Evolutionary conservation across 2,797 vertebrate species (phyloP).

Genomic region (Peromyscus attwateri): DNA sequence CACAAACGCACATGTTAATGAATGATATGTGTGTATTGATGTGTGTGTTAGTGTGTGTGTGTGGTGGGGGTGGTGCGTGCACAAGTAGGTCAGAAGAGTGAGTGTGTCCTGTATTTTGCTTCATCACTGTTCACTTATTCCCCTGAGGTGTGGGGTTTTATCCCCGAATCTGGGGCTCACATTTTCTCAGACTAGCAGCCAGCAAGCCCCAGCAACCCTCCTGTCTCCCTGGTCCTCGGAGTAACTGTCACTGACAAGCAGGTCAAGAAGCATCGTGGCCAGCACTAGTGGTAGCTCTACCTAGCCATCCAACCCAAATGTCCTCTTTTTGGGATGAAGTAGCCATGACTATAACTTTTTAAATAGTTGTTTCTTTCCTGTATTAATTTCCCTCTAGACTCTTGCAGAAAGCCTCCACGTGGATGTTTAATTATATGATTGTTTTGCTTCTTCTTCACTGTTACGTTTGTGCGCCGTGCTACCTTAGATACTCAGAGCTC

Average conservation of each 20-base stretch:
- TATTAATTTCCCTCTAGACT: neutral
- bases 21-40: neutral
- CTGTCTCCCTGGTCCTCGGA: neutral
- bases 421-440: neutral
- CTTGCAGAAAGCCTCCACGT: neutral
- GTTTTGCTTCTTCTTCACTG: neutral
- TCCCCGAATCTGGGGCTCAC: neutral
- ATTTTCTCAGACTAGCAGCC: neutral
- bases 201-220: neutral
- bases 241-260: neutral
- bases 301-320: neutral
- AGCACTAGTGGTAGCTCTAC: neutral
- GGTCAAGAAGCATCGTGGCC: neutral
- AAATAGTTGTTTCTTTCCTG: neutral
- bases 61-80: fast-evolving
- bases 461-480: neutral
- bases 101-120: neutral
- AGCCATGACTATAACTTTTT: neutral
- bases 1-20: neutral
- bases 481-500: neutral
- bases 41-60: neutral
- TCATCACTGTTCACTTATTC: neutral
- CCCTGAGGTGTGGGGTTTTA: neutral
- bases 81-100: neutral
- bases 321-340: neutral